These are phyloP conservation scores for Saturnia pavonia DNA, from an alignment of 2,888 invertebrate genomes.

Conservation along the genomic window DNA sequence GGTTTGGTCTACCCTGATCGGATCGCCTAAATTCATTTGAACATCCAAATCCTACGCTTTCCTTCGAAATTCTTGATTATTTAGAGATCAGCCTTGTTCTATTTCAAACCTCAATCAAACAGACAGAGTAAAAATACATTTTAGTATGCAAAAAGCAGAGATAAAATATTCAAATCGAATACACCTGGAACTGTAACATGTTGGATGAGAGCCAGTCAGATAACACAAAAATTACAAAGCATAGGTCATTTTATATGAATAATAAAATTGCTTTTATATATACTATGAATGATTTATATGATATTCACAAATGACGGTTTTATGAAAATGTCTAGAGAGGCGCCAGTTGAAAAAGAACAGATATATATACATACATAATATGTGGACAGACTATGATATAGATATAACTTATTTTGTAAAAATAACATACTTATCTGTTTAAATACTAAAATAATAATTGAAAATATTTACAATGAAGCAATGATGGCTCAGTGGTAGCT, in stretches of 20 bases:
- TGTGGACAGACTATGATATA: not conserved
- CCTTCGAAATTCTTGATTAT: constrained; percentile 55
- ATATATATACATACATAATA: not conserved
- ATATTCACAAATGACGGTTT: constrained; percentile 4
- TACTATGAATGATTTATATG: constrained; percentile 16
- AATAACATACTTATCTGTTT: too few relatives aligned
- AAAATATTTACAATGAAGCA: too few relatives aligned
- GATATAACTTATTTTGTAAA: too few relatives aligned
- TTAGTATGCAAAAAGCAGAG: constrained; percentile 54
- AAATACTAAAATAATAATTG: too few relatives aligned
- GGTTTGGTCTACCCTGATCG: constrained; percentile 25
- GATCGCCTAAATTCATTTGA: constrained; percentile 34
- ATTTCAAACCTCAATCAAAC: constrained; percentile 59
- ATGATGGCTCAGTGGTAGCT: too few relatives aligned
- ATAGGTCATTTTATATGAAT: constrained; percentile 21
- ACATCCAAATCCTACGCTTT: constrained; percentile 52
- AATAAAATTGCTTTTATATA: constrained; percentile 18
- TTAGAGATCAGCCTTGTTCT: constrained; percentile 69
- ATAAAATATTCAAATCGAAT: constrained; percentile 53
- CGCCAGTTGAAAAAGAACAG: constrained; percentile 8
- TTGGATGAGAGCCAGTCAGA: constrained; percentile 61
- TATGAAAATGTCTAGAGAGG: constrained; percentile 4
- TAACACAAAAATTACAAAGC: constrained; percentile 34
- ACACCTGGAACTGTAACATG: constrained; percentile 55
- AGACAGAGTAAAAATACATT: constrained; percentile 60